Evolutionary conservation across 2,113 vertebrate genomes (phyloP), one percentile per base, ranked within the genome.

Genomic region (Chunga burmeisteri): DNA sequence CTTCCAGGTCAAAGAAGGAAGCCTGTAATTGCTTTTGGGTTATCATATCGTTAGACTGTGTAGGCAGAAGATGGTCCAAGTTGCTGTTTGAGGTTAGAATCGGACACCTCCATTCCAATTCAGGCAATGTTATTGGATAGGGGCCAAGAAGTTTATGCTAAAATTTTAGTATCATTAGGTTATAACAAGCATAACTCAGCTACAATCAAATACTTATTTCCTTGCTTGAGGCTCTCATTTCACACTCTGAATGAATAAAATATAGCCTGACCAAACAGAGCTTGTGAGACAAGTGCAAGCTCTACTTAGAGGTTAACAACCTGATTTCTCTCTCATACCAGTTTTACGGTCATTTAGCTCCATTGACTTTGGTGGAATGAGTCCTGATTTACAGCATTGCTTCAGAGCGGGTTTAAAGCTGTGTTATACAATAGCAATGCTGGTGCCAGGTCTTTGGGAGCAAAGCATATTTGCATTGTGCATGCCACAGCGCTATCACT

Each of bases 261-360:
- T 65, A 80, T 17, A 87, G 30, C 56, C 87, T 79, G 77, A 61
- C 34, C 73, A 93, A 89, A 65, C 32, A 79, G 30, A 88, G 70
- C 2, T 27, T 94, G 77, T 53, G 53, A 91, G 65, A 79, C 40
- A 73, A 96, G 49, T 65, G 71, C 62, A 94, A 95, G 56, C 40
- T 90, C 87, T 87, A 10, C 74, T 85, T 49, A 49, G 71, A 94
- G 22, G 66, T 93, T 95, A 93, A 91, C 83, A 94, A 67, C 25
- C 17, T 85, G 90, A 77, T 91, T 95, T 91, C 77, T 93, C 53
- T 70, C 89, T 90, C 78, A 6, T 42, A 65, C 44, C 38, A 80
- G 58, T 95, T 97, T 95, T 93, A 96, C 3, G 23, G 89, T 96
- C 70, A 79, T 84, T 96, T 91, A 90, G 77, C 61, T 87, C 86